These are phyloP conservation scores for Balearica regulorum DNA, from an alignment of 2,797 vertebrate genomes.

Conservation along the genomic window DNA sequence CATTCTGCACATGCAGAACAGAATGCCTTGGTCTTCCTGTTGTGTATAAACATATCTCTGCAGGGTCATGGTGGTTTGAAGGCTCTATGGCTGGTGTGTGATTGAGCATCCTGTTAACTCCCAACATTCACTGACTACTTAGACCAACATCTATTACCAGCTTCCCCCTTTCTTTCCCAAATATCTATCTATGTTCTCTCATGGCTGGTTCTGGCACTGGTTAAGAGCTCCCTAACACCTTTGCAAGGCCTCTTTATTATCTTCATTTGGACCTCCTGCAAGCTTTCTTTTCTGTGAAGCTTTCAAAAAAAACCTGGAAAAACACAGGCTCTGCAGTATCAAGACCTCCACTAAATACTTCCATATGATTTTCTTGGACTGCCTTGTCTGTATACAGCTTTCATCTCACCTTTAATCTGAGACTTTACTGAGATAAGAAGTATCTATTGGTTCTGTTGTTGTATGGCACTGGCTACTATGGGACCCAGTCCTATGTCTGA, in stretches of 20 bases:
- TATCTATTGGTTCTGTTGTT: background rate
- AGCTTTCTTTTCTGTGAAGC: background rate
- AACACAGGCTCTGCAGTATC: background rate
- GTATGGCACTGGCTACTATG: background rate
- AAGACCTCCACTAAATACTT: background rate
- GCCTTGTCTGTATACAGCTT: background rate
- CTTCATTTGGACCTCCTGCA: background rate
- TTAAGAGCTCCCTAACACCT: background rate
- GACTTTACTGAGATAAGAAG: background rate
- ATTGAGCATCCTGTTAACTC: background rate
- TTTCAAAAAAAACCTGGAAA: background rate
- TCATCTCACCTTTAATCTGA: background rate
- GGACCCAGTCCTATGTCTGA: background rate
- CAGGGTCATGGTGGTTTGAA: background rate
- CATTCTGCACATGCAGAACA: background rate
- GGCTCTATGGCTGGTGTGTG: background rate
- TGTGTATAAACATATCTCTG: background rate
- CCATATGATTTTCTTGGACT: background rate
- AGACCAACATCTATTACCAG: background rate
- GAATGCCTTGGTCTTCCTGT: background rate
- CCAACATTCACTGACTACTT: background rate
- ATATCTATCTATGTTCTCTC: background rate
- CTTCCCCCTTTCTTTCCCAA: background rate
- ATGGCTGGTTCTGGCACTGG: background rate
- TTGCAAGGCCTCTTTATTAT: background rate